Evolutionary conservation across 2,888 invertebrate genomes (phyloP), one percentile per base, ranked within the genome.

Genomic region (Tridacna gigas): DNA sequence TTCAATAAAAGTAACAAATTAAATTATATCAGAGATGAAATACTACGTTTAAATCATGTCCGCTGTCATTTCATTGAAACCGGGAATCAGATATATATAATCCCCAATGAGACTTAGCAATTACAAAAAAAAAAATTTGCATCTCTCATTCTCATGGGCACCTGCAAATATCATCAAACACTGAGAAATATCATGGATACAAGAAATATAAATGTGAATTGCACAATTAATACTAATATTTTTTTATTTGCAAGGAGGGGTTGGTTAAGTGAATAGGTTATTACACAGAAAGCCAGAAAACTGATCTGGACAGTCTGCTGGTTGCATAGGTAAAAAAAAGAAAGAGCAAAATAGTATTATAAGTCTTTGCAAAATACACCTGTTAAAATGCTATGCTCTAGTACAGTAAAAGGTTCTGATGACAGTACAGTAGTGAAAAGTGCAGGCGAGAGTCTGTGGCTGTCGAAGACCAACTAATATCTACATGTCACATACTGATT

Each of bases 371-470:
- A 26, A 67, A 28, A n/a, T 66, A 66, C 37, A 67, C 56, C 12
- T 56, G 78, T 78, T 78, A 78, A 78, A 71, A 78, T 78, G 78
- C 78, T 71, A 78, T 78, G 78, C 78, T 78, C 47, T 78, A 69
- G 56, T 78, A 71, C n/a, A n/a, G n/a, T n/a, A n/a, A n/a, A 71
- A 37, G 61, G 26, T 3, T 63, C 9, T 63, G 63, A 20, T n/a
- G 63, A 63, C 15, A 63, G 63, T 63, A 63, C 9, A 63, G 63
- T 25, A 63, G 71, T 71, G 71, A 71, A 20, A 2, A 26, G 71
- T 71, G 71, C 71, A 71, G 71, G 47, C 69, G 47, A 69, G 37
- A 66, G 18, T 20, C 18, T 45, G 71, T 71, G 71, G 71, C 71
- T 71, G 15, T 9, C 22, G 0, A 71, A 26, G 25, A 48, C 28